Conservation (phyloP, 2,113 vertebrate species). For the Epinephelus fuscoguttatus region DNA sequence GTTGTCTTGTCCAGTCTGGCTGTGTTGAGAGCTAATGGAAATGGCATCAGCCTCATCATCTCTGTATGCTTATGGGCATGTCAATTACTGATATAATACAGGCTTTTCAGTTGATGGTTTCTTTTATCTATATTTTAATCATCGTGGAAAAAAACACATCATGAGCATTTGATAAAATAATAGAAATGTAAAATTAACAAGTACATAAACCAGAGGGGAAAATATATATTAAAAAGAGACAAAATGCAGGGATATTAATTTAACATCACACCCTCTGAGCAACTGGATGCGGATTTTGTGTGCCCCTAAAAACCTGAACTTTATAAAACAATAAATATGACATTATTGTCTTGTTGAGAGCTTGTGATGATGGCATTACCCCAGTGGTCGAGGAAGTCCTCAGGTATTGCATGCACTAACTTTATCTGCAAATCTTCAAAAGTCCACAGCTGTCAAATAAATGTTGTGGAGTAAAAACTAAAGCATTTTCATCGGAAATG, state of each 20-base stretch:
- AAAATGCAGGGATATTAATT: background rate
- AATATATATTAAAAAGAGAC: background rate
- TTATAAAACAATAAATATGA: background rate
- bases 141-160: background rate
- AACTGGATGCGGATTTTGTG: background rate
- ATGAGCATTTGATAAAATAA: background rate
- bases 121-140: background rate
- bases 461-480: background rate
- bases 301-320: background rate
- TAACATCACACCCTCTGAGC: background rate
- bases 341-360: background rate
- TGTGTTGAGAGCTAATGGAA: slow-evolving; percentile 1
- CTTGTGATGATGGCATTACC: background rate
- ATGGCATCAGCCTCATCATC: slow-evolving; percentile 30
- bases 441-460: background rate
- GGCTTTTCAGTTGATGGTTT: background rate
- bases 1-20: slow-evolving; percentile 13
- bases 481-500: background rate
- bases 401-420: background rate
- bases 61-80: slow-evolving; percentile 3
- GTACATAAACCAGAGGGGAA: background rate
- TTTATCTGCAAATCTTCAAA: background rate
- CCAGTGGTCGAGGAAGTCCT: background rate
- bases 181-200: background rate
- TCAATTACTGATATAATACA: background rate